Base-by-base conservation (phyloP, 2,888 invertebrate genomes). In the Spialia ferax region DNA sequence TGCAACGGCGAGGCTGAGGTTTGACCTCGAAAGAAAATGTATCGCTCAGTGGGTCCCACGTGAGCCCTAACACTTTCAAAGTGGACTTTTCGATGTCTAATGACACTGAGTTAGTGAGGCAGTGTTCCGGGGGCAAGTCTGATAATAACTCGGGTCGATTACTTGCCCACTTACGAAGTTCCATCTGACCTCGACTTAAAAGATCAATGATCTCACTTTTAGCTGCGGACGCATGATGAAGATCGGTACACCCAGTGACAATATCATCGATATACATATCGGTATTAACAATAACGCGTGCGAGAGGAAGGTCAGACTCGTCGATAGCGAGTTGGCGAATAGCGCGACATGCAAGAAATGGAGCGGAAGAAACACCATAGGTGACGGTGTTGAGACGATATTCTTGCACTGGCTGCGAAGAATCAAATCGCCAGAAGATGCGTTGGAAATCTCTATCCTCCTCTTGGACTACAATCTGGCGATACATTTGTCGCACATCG, bases 401-500 rank as follows among this genome's bases (percentile, higher is more conserved):
- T 15, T 42, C 38, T 42, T 42, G 38, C 5, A 42, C 38, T 5
- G 38, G 38, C n/a, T 42, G 38, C 38, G 38, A 42, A 42, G 38
- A 42, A 42, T 42, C 38, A 7, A 42, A 42, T 42, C 38, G 38
- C 38, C 38, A 42, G n/a, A 42, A 42, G n/a, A 42, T 42, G 13
- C 38, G 38, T 42, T 42, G 38, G 7, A 42, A 42, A 1, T 42
- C 38, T 42, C 38, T 42, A 42, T 42, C n/a, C 1, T 42, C 38
- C n/a, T 42, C 38, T 42, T 42, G n/a, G 1, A 42, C n/a, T n/a
- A 42, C 5, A 42, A 42, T 42, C 38, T 42, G 38, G 38, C 38
- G 38, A 50, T 50, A 50, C 50, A 50, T 50, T 50, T 50, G 50
- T 22, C 22, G 18, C 50, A 50, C 50, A 22, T 50, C 50, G 13